Conservation (phyloP, 2,113 vertebrate species). For the Ploceus nigricollis region DNA sequence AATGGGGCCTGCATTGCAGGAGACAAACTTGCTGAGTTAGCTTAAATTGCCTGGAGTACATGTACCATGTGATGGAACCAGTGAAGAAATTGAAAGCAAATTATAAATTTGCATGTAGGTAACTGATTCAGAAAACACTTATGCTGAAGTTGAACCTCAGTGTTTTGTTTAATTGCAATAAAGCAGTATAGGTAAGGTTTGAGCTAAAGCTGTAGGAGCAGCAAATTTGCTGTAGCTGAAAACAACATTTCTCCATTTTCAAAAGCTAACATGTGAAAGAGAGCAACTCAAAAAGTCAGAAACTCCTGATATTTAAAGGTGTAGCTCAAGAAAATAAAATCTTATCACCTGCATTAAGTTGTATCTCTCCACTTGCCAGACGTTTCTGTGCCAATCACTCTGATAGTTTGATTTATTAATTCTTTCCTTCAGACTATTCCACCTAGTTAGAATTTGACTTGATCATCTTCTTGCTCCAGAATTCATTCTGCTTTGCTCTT, state of each 20-base stretch:
- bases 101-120: neutral
- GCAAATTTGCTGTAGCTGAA: neutral
- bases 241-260: neutral
- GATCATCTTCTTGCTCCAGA: neutral
- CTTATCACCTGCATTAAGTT: neutral
- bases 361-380: neutral
- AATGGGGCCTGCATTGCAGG: slow-evolving; percentile 24
- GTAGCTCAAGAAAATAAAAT: neutral
- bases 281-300: neutral
- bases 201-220: neutral
- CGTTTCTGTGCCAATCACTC: neutral
- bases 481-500: neutral
- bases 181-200: neutral
- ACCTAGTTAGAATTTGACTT: neutral
- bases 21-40: slow-evolving; percentile 31
- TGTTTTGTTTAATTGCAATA: neutral
- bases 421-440: neutral
- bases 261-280: neutral
- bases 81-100: slow-evolving; percentile 14
- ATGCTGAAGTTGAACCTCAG: neutral
- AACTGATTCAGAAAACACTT: neutral
- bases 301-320: neutral
- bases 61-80: neutral
- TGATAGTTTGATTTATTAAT: neutral
- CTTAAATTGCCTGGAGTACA: slow-evolving; percentile 25